Conservation (phyloP, 1,140 invertebrate genomes). For the Mylabris phalerata region DNA sequence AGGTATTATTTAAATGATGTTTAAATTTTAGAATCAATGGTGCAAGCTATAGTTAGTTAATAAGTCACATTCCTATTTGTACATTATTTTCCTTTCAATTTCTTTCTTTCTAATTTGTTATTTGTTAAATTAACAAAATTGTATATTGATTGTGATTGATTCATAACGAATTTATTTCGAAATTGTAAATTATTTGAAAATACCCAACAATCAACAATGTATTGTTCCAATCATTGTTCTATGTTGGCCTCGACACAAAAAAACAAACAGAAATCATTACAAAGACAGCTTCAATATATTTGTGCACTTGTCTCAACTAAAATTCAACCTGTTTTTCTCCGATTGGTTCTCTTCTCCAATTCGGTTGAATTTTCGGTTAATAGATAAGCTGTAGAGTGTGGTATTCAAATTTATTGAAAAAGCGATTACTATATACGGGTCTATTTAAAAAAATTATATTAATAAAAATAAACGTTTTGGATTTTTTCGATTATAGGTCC, state of each 20-base stretch:
- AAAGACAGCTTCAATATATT: slow-evolving; percentile 20
- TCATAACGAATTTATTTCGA: too few species aligned
- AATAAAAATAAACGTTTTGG: slow-evolving; percentile 28
- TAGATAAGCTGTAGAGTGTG: slow-evolving; percentile 23
- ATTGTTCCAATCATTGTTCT: slow-evolving; percentile 4
- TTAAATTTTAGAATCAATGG: slow-evolving; percentile 33
- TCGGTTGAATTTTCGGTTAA: slow-evolving; percentile 3
- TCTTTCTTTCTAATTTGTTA: not conserved
- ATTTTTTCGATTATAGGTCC: slow-evolving; percentile 33
- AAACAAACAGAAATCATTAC: slow-evolving; percentile 8
- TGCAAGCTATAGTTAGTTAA: slow-evolving; percentile 25
- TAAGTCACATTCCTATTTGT: slow-evolving; percentile 32
- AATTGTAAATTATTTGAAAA: not conserved
- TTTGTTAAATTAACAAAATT: too few species aligned
- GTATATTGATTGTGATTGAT: too few species aligned
- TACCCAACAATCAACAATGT: slow-evolving; percentile 9
- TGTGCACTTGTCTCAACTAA: slow-evolving; percentile 9
- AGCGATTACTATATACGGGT: slow-evolving; percentile 36
- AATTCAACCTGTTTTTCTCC: not conserved
- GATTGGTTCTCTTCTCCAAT: too few species aligned
- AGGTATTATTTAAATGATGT: slow-evolving; percentile 21
- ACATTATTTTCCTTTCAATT: too few species aligned
- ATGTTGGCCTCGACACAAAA: not conserved
- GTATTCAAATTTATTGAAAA: slow-evolving; percentile 27
- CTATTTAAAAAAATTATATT: slow-evolving; percentile 10